Percentiles rank a stretch among this genome's conserved stretches.
These are phyloP conservation scores for Neomonachus schauinslandi DNA, from an alignment of 2,113 vertebrate genomes.

Conservation along the genomic window DNA sequence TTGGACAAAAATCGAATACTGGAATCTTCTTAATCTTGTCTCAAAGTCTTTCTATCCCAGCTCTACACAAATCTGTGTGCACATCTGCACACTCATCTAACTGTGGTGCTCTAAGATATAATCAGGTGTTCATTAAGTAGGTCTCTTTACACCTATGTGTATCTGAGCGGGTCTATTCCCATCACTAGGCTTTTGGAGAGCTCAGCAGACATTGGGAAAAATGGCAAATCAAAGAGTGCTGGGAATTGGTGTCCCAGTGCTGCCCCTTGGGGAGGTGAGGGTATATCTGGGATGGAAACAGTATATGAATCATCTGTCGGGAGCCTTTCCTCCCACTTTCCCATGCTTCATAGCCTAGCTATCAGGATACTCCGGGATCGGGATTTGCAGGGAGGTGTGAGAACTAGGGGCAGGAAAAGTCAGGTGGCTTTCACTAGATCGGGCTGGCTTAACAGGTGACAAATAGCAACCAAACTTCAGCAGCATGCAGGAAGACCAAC, in stretches of 20 bases:
- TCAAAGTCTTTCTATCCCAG: not conserved
- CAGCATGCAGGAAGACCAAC: conserved; percentile 28
- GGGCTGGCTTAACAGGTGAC: conserved; percentile 48
- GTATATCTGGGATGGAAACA: not conserved
- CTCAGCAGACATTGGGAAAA: not conserved
- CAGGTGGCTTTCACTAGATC: not conserved
- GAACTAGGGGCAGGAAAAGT: not conserved
- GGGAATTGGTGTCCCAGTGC: not conserved
- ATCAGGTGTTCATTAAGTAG: not conserved
- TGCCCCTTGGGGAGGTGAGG: not conserved
- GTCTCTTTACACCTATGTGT: not conserved
- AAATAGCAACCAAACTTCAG: conserved; percentile 51
- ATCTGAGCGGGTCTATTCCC: not conserved
- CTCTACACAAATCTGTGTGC: not conserved
- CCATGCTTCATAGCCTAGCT: not conserved
- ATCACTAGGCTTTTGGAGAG: not conserved
- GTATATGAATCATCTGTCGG: not conserved
- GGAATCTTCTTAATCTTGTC: not conserved
- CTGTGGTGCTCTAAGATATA: not conserved
- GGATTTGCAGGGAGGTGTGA: not conserved
- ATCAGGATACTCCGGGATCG: not conserved
- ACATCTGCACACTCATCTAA: not conserved
- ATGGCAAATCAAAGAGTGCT: not conserved
- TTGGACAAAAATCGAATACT: not conserved
- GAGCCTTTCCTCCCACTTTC: not conserved